Evolutionary conservation across 1,140 invertebrate species (phyloP).

Genomic region (Belonocnema kinseyi): DNA sequence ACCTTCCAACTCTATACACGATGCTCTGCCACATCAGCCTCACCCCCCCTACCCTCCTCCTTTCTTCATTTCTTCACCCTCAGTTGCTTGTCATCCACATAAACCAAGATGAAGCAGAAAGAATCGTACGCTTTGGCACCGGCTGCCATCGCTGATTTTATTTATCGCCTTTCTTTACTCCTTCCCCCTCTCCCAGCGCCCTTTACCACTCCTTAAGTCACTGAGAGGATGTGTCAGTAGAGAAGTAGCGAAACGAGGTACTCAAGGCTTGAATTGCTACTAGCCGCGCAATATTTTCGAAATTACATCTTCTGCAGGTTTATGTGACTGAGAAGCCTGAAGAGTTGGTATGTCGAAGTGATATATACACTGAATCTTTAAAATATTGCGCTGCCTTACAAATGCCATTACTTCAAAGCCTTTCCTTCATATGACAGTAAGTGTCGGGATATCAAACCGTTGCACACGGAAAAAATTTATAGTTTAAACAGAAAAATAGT

Average conservation of each 20-base stretch:
- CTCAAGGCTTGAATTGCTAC: slow-evolving; percentile 29
- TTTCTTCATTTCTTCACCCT: background rate
- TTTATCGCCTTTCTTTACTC: background rate
- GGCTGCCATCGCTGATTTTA: slow-evolving; percentile 21
- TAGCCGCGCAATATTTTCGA: slow-evolving; percentile 15
- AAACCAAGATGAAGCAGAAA: slow-evolving; percentile 21
- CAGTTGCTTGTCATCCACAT: slow-evolving; percentile 24
- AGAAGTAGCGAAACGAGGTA: slow-evolving; percentile 8
- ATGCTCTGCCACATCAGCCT: background rate
- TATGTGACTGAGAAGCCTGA: background rate
- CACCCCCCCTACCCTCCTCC: background rate
- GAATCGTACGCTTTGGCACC: slow-evolving; percentile 9
- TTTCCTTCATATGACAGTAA: too few species aligned
- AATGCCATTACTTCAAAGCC: too few species aligned
- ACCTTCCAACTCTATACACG: slow-evolving; percentile 1
- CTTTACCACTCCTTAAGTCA: background rate
- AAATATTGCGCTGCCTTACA: too few species aligned
- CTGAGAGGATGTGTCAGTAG: slow-evolving; percentile 23
- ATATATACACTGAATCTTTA: background rate
- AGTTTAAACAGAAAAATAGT: too few species aligned
- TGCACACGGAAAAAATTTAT: too few species aligned
- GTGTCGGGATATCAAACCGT: too few species aligned
- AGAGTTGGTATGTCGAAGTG: background rate
- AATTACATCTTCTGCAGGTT: slow-evolving; percentile 1
- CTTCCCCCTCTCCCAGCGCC: background rate